Conservation (phyloP, 2,888 invertebrate species). For the Chaetogeoica ovagalla region DNA sequence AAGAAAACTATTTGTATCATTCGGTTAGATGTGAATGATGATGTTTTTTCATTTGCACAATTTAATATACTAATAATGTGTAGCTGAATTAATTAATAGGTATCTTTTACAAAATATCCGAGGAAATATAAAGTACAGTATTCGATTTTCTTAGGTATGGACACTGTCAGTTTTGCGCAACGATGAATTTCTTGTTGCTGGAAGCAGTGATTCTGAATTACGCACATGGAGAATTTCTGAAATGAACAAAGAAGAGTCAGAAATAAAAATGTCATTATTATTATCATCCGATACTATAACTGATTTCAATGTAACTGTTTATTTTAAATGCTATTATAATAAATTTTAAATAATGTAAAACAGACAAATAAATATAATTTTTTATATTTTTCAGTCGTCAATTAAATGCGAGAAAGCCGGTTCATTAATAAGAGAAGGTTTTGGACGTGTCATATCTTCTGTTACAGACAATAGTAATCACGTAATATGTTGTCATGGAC, state of each 20-base stretch:
- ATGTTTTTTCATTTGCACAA: too few relatives aligned
- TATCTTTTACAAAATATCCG: not conserved
- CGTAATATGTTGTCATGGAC: slow-evolving; percentile 69
- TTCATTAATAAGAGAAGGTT: slow-evolving; percentile 75
- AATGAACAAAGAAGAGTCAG: slow-evolving; percentile 62
- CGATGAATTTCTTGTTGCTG: slow-evolving; percentile 83
- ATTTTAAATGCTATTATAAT: not conserved
- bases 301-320: slow-evolving; percentile 64
- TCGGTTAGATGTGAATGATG: too few relatives aligned
- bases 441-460: slow-evolving; percentile 78
- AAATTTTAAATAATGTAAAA: too few relatives aligned
- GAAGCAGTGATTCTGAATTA: slow-evolving; percentile 81
- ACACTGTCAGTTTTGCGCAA: slow-evolving; percentile 76
- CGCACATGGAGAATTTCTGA: slow-evolving; percentile 79
- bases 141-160: slow-evolving; percentile 70
- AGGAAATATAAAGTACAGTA: not conserved
- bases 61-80: too few relatives aligned
- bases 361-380: not conserved
- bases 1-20: too few relatives aligned
- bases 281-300: slow-evolving; percentile 62
- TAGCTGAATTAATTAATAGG: too few relatives aligned
- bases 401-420: slow-evolving; percentile 79
- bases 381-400: slow-evolving; percentile 64
- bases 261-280: slow-evolving; percentile 59
- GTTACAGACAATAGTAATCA: slow-evolving; percentile 72